These are phyloP conservation scores for Protobothrops mucrosquamatus DNA, from an alignment of 2,113 vertebrate genomes.

Conservation along the genomic window DNA sequence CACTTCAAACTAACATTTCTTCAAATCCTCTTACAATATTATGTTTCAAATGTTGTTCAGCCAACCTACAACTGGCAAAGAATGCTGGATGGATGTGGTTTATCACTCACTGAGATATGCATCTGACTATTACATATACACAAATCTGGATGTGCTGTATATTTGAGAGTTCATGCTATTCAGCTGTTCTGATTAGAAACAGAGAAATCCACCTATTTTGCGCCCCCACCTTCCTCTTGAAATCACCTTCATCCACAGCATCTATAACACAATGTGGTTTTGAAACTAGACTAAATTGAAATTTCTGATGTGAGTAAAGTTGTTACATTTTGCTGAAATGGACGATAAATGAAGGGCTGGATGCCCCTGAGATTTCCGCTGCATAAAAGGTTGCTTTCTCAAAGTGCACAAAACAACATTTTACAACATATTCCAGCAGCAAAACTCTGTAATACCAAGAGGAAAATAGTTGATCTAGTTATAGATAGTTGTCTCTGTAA, in stretches of 20 bases:
- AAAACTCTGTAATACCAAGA: constrained; percentile 24
- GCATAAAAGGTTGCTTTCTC: constrained; percentile 49
- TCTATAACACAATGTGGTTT: neutral
- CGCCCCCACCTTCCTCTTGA: neutral
- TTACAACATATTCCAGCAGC: constrained; percentile 30
- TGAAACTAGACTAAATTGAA: constrained; percentile 40
- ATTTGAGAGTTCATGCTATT: neutral
- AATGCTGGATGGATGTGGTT: neutral
- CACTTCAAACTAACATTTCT: neutral
- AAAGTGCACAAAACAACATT: constrained; percentile 21
- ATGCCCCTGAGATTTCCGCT: constrained; percentile 34
- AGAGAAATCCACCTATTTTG: neutral
- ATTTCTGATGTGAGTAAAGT: constrained; percentile 28
- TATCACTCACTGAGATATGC: neutral
- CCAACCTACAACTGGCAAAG: neutral
- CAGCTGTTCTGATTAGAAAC: neutral
- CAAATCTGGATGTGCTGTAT: neutral
- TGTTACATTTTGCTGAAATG: constrained; percentile 47
- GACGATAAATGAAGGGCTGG: constrained; percentile 33
- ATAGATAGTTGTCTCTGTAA: neutral
- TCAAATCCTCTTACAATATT: neutral
- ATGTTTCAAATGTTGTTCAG: neutral
- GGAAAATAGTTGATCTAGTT: neutral
- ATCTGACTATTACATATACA: neutral
- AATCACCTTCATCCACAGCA: neutral